These are phyloP conservation scores for Drosophila pachea DNA, from an alignment of 1,140 invertebrate genomes.

Conservation along the genomic window DNA sequence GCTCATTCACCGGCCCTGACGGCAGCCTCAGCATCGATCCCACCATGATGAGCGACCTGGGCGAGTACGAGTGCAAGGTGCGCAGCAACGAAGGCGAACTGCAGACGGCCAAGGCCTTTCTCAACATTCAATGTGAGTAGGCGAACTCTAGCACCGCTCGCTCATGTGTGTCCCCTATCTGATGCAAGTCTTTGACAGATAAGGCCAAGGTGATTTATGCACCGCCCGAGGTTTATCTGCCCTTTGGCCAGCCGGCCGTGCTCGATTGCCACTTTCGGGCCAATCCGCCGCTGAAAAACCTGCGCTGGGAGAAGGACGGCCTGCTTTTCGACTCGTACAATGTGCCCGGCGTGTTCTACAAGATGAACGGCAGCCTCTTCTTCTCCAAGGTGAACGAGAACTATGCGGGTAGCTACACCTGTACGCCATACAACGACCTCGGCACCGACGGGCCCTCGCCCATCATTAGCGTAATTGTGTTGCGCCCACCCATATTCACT, in stretches of 20 bases:
- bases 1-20: slow-evolving; percentile 82
- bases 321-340: slow-evolving; percentile 95
- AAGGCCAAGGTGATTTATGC: slow-evolving; percentile 95
- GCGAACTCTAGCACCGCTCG: background rate
- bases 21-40: slow-evolving; percentile 88
- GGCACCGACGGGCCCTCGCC: slow-evolving; percentile 91
- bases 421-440: slow-evolving; percentile 94
- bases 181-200: slow-evolving; percentile 81
- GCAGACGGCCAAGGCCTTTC: slow-evolving; percentile 91
- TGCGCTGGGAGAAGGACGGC: slow-evolving; percentile 96
- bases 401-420: slow-evolving; percentile 90
- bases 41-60: slow-evolving; percentile 89
- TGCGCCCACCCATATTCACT: slow-evolving; percentile 89
- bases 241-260: slow-evolving; percentile 92
- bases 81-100: slow-evolving; percentile 88
- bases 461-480: slow-evolving; percentile 92
- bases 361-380: slow-evolving; percentile 92
- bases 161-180: background rate
- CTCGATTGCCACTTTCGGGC: slow-evolving; percentile 95
- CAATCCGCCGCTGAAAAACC: slow-evolving; percentile 94
- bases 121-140: slow-evolving; percentile 95
- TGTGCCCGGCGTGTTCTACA: slow-evolving; percentile 90
- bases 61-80: slow-evolving; percentile 93
- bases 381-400: slow-evolving; percentile 89
- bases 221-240: slow-evolving; percentile 91